Percentiles rank a stretch among this genome's conserved stretches.
These are phyloP conservation scores for Argentina silus DNA, from an alignment of 2,797 vertebrate species.

Conservation along the genomic window DNA sequence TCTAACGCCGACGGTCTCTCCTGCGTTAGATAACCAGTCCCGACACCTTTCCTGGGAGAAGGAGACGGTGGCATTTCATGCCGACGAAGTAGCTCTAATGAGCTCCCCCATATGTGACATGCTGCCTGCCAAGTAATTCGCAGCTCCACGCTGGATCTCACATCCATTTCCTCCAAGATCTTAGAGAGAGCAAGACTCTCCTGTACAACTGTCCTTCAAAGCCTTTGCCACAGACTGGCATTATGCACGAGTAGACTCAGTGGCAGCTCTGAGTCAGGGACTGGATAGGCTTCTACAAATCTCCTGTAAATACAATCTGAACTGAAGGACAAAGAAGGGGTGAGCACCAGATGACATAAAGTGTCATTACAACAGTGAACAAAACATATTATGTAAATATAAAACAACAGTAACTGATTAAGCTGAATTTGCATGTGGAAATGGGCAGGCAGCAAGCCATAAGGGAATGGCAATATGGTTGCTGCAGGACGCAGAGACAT, in stretches of 20 bases:
- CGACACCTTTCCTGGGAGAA: slow-evolving; percentile 17
- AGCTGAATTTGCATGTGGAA: slow-evolving; percentile 43
- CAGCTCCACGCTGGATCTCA: slow-evolving; percentile 29
- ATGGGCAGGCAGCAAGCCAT: slow-evolving; percentile 15
- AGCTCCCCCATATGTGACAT: slow-evolving; percentile 36
- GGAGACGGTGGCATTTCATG: slow-evolving; percentile 31
- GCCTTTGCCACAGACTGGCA: background rate
- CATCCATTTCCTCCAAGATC: slow-evolving; percentile 23
- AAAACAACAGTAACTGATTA: slow-evolving; percentile 38
- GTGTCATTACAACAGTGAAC: background rate
- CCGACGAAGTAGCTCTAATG: slow-evolving; percentile 37
- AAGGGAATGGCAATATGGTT: slow-evolving; percentile 50
- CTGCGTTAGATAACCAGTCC: slow-evolving; percentile 13
- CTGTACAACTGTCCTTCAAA: background rate
- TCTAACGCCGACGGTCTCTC: background rate
- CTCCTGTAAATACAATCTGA: slow-evolving; percentile 15
- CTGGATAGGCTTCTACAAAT: slow-evolving; percentile 12
- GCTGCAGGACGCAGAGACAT: slow-evolving; percentile 54
- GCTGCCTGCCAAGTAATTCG: slow-evolving; percentile 37
- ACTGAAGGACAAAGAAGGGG: background rate
- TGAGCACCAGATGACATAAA: background rate
- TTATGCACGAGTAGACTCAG: background rate
- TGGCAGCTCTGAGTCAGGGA: slow-evolving; percentile 17
- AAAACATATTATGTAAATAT: slow-evolving; percentile 37
- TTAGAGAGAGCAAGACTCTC: background rate